phyloP scores from a whole-genome alignment of 2,113 vertebrate genomes.

The Rallus limicola region DNA sequence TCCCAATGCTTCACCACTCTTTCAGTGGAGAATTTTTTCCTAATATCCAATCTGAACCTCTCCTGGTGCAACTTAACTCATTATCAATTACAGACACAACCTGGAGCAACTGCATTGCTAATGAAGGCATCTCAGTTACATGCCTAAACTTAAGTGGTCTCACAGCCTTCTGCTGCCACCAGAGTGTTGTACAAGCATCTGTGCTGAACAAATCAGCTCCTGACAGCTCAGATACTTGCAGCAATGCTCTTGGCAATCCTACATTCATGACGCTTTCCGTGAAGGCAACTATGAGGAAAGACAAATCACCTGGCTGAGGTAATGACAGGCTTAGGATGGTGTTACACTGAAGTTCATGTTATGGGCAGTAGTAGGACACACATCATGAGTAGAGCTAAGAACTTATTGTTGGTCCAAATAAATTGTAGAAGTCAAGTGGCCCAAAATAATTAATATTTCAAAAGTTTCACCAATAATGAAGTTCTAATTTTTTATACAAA shows the following conservation, averaged over 20 bases:
- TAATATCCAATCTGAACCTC: too few species aligned
- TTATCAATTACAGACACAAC: neutral
- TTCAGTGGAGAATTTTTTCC: too few species aligned
- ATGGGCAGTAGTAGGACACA: neutral
- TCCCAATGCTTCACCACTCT: too few species aligned
- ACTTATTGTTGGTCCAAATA: neutral
- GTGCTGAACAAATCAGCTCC: neutral
- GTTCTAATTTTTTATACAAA: neutral
- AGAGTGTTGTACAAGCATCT: neutral
- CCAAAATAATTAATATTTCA: neutral
- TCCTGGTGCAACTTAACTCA: too few species aligned
- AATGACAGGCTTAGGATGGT: neutral
- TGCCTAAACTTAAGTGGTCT: neutral
- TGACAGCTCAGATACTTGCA: neutral
- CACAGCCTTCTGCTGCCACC: neutral
- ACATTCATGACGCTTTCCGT: accelerated
- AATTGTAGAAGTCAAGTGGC: neutral
- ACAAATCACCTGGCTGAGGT: too few species aligned
- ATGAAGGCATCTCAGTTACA: neutral
- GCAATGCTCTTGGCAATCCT: neutral
- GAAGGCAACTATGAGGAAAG: neutral
- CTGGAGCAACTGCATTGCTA: neutral
- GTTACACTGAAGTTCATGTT: too few species aligned
- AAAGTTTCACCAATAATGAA: neutral
- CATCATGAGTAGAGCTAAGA: neutral